phyloP scores from a whole-genome alignment of 1,140 invertebrate genomes.

The Neodiprion lecontei region DNA sequence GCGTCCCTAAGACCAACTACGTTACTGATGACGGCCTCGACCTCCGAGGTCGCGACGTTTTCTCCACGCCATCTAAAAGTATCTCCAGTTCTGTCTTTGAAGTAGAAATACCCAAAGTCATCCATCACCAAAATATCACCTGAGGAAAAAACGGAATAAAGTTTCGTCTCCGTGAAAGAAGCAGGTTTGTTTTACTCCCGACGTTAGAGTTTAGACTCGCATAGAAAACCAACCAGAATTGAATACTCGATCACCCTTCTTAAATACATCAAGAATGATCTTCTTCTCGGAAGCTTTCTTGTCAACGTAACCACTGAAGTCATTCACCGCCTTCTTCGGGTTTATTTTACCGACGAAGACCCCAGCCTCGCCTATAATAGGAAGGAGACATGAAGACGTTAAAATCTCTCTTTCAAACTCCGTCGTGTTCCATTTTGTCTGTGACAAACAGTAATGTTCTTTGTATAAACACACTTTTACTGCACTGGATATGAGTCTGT shows the following conservation, averaged over 20 bases:
- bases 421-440: not conserved
- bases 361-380: conserved; percentile 68
- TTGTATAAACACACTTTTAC: too few species aligned
- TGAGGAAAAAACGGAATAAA: conserved; percentile 44
- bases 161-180: conserved; percentile 5
- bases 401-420: too few species aligned
- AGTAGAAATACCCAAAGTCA: conserved; percentile 92
- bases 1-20: conserved; percentile 76
- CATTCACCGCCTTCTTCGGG: conserved; percentile 69
- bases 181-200: not conserved
- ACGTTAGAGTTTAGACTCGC: conserved; percentile 8
- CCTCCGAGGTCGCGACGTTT: conserved; percentile 96
- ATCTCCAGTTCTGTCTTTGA: conserved; percentile 94
- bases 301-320: conserved; percentile 87
- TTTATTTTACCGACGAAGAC: conserved; percentile 84
- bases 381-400: not conserved
- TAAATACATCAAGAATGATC: conserved; percentile 85
- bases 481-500: too few species aligned
- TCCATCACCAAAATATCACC: conserved; percentile 93
- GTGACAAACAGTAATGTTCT: not conserved
- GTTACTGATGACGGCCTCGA: conserved; percentile 90
- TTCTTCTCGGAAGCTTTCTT: conserved; percentile 91
- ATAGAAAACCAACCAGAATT: conserved; percentile 70
- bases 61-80: conserved; percentile 96
- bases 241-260: conserved; percentile 87